Base-by-base conservation (phyloP, 1,140 invertebrate species). In the Drosophila insularis region DNA sequence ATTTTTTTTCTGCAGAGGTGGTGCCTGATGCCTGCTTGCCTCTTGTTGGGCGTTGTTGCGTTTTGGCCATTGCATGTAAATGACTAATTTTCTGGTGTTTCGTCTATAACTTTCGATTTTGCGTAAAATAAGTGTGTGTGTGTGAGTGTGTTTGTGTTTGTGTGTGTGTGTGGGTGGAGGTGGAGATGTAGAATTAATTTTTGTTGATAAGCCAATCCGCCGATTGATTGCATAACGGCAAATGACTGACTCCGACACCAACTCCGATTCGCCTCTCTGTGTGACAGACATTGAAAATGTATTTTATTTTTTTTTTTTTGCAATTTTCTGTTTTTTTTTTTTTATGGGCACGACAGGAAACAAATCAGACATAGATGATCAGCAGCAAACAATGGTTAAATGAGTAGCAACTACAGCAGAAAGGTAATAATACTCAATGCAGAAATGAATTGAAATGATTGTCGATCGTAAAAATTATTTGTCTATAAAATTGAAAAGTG, bases 271-370 rank as follows among this genome's bases (percentile, higher is more conserved):
- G 3, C 11, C 35, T 37, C 11, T 37, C 35, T 37, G 10, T 31
- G n/a, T 19, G 5, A 63, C 67, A 82, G 73, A 66, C 76, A 80
- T 73, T 84, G 68, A 76, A 76, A 76, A 72, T 62, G 71, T 72
- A 78, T 66, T 74, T 27, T 27, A 27, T 27, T 27, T n/a, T n/a
- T n/a, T n/a, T n/a, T 27, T 27, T 27, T 31, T 74, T 37, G 74
- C 66, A 62, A 62, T 66, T 78, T 68, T 67, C 56, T 75, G 67
- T 60, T 70, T n/a, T n/a, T n/a, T n/a, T 75, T 63, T 58, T 67
- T 68, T 72, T 80, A 89, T 90, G 89, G 89, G 89, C 89, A 69
- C 89, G 89, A 85, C 89, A 90, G 89, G 89, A 90, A 90, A 78
- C 74, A 79, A 90, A 90, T 80, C 89, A 90, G 89, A 90, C 89